A percentile compares a stretch with the other conserved stretches of the same genome.
phyloP scores from a whole-genome alignment of 2,888 invertebrate genomes.

The Trypoxylon attenuatum region DNA sequence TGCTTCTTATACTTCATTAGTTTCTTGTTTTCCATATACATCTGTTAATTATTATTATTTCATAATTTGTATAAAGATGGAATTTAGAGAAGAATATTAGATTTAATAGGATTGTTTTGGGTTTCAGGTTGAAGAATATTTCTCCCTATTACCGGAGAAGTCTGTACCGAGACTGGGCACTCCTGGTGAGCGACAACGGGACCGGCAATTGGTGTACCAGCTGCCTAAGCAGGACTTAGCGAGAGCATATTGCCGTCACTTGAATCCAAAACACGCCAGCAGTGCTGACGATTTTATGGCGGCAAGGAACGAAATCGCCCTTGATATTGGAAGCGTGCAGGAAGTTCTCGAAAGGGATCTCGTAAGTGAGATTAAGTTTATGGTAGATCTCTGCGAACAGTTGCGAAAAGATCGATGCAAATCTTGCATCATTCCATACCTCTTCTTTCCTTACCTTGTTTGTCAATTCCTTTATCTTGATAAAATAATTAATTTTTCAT shows the following conservation, averaged over 20 bases:
- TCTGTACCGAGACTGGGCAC: constrained; percentile 83
- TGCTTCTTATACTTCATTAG: too few species aligned
- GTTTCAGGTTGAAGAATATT: constrained; percentile 91
- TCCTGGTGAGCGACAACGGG: constrained; percentile 87
- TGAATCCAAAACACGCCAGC: constrained; percentile 85
- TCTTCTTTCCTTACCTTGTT: too few species aligned
- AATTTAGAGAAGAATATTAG: too few species aligned
- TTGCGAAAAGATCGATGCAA: too few species aligned
- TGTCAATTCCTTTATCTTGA: too few species aligned
- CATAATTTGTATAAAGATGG: too few species aligned
- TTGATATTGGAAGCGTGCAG: constrained; percentile 87
- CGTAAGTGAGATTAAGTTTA: constrained; percentile 62
- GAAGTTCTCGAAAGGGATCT: constrained; percentile 65
- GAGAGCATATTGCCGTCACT: constrained; percentile 89
- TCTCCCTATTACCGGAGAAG: constrained; percentile 86
- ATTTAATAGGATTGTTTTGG: too few species aligned
- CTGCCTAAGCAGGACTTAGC: constrained; percentile 96
- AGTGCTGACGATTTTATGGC: constrained; percentile 96
- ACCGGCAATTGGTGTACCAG: constrained; percentile 89
- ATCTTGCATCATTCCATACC: too few species aligned
- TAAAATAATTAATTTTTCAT: too few species aligned
- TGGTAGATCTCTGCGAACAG: too few species aligned
- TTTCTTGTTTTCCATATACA: too few species aligned
- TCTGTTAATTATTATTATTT: too few species aligned
- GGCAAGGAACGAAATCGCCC: constrained; percentile 94